A percentile compares a stretch with the other conserved stretches of the same genome.
phyloP scores from a whole-genome alignment of 2,888 invertebrate genomes.

The Idaea biselata region DNA sequence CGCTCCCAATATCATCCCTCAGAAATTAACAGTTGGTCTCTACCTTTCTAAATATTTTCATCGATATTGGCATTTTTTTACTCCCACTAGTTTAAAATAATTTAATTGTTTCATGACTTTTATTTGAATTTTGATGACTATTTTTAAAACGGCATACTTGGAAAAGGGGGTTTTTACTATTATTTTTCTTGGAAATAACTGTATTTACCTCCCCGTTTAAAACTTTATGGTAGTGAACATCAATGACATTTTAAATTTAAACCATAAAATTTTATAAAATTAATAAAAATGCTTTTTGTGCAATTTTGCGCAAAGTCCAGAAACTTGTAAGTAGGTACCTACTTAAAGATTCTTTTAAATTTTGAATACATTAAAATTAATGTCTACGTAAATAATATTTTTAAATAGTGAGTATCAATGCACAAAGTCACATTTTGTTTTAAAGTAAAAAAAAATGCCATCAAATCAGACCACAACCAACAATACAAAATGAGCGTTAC shows the following conservation, averaged over 20 bases:
- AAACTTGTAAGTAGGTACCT: background rate
- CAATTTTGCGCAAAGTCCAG: background rate
- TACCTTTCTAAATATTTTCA: slow-evolving; percentile 4
- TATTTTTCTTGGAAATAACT: too few species aligned
- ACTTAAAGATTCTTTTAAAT: background rate
- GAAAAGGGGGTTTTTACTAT: too few species aligned
- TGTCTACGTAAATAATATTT: background rate
- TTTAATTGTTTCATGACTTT: background rate
- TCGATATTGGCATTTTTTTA: slow-evolving; percentile 13
- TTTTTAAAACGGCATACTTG: too few species aligned
- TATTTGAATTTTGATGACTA: background rate
- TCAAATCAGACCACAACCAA: background rate
- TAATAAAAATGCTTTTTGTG: background rate
- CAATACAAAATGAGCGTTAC: background rate
- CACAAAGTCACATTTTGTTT: background rate
- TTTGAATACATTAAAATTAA: background rate
- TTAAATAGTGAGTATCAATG: background rate
- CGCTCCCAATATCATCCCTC: slow-evolving; percentile 5
- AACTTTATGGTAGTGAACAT: background rate
- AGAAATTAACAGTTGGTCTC: slow-evolving; percentile 8
- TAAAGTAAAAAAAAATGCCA: background rate
- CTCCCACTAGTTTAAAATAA: background rate
- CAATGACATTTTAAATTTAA: too few species aligned
- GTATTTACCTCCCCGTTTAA: too few species aligned
- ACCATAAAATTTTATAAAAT: background rate